phyloP scores from a whole-genome alignment of 2,888 invertebrate species.

The Auanema sp. region DNA sequence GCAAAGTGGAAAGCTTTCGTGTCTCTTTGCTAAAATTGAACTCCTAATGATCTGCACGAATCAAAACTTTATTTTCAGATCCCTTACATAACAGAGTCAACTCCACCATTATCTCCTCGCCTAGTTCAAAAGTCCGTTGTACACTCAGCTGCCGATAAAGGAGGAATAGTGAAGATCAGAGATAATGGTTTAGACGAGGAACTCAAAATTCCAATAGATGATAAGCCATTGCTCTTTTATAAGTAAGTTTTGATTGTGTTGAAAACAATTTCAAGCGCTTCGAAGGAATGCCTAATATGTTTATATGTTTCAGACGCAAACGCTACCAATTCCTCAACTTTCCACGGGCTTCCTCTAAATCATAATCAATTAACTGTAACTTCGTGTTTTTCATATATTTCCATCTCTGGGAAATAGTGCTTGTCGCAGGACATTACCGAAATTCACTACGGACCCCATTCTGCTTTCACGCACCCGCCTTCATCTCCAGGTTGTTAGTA shows the following conservation, averaged over 20 bases:
- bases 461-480: too few species aligned
- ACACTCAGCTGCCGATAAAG: constrained; percentile 26
- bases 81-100: too few species aligned
- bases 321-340: constrained; percentile 61
- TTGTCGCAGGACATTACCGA: too few species aligned
- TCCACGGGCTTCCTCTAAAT: constrained; percentile 53
- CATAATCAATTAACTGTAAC: constrained; percentile 21
- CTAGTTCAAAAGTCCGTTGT: constrained; percentile 25
- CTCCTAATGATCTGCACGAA: too few species aligned
- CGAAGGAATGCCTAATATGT: not conserved
- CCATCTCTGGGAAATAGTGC: too few species aligned
- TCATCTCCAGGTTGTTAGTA: too few species aligned
- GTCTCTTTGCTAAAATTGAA: too few species aligned
- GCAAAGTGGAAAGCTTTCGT: too few species aligned
- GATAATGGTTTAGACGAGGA: constrained; percentile 38
- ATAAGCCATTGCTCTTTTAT: constrained; percentile 49
- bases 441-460: too few species aligned
- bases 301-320: constrained; percentile 46
- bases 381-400: too few species aligned
- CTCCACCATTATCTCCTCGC: constrained; percentile 25
- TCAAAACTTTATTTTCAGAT: too few species aligned
- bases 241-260: constrained; percentile 27
- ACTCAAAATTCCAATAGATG: constrained; percentile 47
- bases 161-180: constrained; percentile 26
- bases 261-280: too few species aligned